Conservation (phyloP, 2,797 vertebrate genomes). For the Tangara arthus region DNA sequence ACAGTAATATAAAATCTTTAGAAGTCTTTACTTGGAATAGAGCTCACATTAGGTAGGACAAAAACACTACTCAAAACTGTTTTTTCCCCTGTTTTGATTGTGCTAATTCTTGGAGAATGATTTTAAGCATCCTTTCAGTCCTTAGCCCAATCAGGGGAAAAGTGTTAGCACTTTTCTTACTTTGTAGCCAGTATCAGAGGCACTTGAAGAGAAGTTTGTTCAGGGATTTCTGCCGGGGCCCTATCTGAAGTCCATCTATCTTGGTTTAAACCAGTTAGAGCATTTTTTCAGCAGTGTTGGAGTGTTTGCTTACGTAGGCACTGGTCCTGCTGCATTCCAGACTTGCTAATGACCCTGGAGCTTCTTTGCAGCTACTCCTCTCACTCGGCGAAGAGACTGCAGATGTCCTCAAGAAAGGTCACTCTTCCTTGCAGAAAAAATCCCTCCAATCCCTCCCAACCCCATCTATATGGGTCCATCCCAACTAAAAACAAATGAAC, state of each 20-base stretch:
- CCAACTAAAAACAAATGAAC: background rate
- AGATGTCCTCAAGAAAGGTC: constrained; percentile 61
- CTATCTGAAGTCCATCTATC: background rate
- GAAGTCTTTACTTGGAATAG: background rate
- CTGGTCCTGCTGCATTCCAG: constrained; percentile 37
- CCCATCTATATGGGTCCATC: background rate
- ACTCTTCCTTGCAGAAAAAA: constrained; percentile 5
- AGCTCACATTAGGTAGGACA: background rate
- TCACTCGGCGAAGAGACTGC: background rate
- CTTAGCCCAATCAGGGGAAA: background rate
- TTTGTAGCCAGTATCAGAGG: background rate
- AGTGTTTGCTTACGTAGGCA: background rate
- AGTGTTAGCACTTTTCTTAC: background rate
- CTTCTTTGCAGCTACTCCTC: constrained; percentile 38
- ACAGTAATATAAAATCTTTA: background rate
- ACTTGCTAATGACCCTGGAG: constrained; percentile 11
- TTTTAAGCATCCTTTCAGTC: background rate
- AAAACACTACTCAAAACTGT: background rate
- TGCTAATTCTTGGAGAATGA: background rate
- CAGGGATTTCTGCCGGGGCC: background rate
- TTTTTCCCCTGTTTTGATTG: background rate
- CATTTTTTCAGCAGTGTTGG: background rate
- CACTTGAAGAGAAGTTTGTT: background rate
- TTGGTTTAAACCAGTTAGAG: background rate
- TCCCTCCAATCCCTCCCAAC: background rate